Evolutionary conservation across 1,140 invertebrate genomes (phyloP).

Genomic region (Plodia interpunctella): DNA sequence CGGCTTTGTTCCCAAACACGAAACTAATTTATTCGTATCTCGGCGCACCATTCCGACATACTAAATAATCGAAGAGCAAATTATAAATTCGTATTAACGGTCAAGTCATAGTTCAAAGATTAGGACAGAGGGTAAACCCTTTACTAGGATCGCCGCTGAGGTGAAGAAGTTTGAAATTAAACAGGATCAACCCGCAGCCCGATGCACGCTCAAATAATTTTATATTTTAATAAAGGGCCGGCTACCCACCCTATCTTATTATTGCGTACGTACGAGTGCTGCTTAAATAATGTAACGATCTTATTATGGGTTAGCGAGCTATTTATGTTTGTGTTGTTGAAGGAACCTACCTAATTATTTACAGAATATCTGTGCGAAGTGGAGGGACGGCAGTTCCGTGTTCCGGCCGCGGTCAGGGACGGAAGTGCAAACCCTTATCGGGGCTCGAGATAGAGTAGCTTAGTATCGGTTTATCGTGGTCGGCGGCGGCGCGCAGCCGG

Average conservation of each 20-base stretch:
- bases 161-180: constrained; percentile 71
- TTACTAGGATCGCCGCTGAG: constrained; percentile 50
- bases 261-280: constrained; percentile 13
- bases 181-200: constrained; percentile 45
- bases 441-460: constrained; percentile 36
- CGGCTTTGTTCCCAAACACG: constrained; percentile 72
- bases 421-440: constrained; percentile 58
- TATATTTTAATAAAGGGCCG: constrained; percentile 55
- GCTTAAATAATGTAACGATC: constrained; percentile 21
- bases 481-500: constrained; percentile 31
- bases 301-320: constrained; percentile 11
- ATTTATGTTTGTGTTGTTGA: background rate
- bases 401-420: constrained; percentile 17
- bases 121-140: constrained; percentile 72
- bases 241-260: constrained; percentile 30
- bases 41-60: constrained; percentile 52
- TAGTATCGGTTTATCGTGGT: constrained; percentile 41
- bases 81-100: constrained; percentile 76
- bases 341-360: constrained; percentile 2
- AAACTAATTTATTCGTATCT: constrained; percentile 75
- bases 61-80: constrained; percentile 73
- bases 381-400: background rate
- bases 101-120: constrained; percentile 77
- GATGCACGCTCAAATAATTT: constrained; percentile 60
- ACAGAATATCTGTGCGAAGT: background rate